Conservation (phyloP, 2,113 vertebrate genomes). For the Collichthys lucidus region DNA sequence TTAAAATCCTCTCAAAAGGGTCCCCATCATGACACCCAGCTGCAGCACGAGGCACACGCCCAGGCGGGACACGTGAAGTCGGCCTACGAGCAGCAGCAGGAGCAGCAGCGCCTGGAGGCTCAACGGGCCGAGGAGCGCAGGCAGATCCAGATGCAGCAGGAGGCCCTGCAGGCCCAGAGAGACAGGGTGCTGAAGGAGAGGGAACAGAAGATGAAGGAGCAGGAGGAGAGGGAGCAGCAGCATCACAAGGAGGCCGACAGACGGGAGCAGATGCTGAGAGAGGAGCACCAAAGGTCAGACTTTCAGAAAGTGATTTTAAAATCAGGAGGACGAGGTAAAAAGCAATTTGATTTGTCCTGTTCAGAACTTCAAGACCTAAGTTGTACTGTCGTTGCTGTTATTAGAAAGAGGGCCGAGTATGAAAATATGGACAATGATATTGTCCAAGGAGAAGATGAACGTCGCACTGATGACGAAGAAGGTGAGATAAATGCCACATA, state of each 20-base stretch:
- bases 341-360: neutral
- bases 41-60: conserved; percentile 38
- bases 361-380: neutral
- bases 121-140: conserved; percentile 83
- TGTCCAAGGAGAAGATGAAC: conserved; percentile 87
- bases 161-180: conserved; percentile 85
- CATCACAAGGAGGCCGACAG: conserved; percentile 82
- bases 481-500: conserved; percentile 71
- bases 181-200: conserved; percentile 84
- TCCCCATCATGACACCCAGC: conserved; percentile 40
- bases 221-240: conserved; percentile 82
- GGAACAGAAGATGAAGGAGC: conserved; percentile 84
- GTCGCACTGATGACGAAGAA: conserved; percentile 85
- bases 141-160: conserved; percentile 85
- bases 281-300: conserved; percentile 78
- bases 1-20: conserved; percentile 38
- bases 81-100: conserved; percentile 89
- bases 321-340: neutral
- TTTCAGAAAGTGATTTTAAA: neutral
- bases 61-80: conserved; percentile 72
- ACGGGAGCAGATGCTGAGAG: conserved; percentile 79
- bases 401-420: conserved; percentile 87
- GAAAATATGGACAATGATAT: conserved; percentile 89
- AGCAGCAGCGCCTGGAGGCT: conserved; percentile 89
- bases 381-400: conserved; percentile 2